Conservation (phyloP, 2,113 vertebrate species). For the Perca schrenkii region DNA sequence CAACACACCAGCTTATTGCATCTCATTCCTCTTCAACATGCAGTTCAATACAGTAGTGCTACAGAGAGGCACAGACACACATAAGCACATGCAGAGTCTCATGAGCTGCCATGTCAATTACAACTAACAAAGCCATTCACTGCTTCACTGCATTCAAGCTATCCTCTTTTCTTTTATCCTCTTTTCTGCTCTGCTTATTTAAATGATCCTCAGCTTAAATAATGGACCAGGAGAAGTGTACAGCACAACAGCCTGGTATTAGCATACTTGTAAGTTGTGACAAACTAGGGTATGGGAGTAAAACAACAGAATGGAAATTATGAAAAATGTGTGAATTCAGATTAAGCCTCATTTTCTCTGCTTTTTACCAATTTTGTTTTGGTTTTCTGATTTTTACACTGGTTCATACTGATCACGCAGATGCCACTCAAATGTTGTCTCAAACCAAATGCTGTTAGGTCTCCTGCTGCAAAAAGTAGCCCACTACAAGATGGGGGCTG, state of each 20-base stretch:
- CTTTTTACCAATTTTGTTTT: background rate
- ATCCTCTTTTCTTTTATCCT: constrained; percentile 47
- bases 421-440: background rate
- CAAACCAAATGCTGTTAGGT: background rate
- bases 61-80: constrained; percentile 10
- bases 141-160: constrained; percentile 37
- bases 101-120: constrained; percentile 25
- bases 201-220: constrained; percentile 50
- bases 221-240: constrained; percentile 30
- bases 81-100: constrained; percentile 32
- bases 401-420: too few relatives aligned
- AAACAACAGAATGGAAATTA: constrained; percentile 9
- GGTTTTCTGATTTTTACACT: background rate
- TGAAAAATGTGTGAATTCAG: background rate
- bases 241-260: constrained; percentile 31
- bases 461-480: background rate
- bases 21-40: constrained; percentile 38
- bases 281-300: background rate
- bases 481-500: constrained; percentile 29
- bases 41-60: background rate
- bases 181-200: constrained; percentile 64
- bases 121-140: constrained; percentile 40
- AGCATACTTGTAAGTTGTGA: constrained; percentile 17
- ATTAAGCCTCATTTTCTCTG: background rate
- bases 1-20: constrained; percentile 30